phyloP scores from a whole-genome alignment of 2,113 vertebrate species.

The Oostethus manadensis region DNA sequence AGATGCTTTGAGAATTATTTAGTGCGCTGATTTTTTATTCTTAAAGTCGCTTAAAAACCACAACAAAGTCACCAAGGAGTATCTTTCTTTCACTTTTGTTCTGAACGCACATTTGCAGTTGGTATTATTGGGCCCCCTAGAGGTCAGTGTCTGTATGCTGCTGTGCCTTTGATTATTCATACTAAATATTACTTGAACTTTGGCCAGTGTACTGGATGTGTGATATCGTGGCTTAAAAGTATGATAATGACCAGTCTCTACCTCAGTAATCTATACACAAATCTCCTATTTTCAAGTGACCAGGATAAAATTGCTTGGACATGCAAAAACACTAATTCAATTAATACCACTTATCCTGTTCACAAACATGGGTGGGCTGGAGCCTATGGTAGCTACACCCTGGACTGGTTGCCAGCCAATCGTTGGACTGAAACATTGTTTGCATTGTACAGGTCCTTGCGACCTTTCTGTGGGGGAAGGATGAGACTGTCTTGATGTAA shows the following conservation, averaged over 20 bases:
- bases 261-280: constrained; percentile 41
- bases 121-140: background rate
- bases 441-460: constrained; percentile 23
- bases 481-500: constrained; percentile 23
- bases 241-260: constrained; percentile 45
- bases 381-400: no score
- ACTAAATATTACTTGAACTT: constrained; percentile 3
- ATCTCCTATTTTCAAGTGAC: background rate
- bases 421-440: background rate
- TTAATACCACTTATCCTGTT: background rate
- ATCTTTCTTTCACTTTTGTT: background rate
- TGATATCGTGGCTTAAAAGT: constrained; percentile 7
- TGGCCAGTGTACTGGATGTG: background rate
- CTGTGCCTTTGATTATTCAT: constrained; percentile 6
- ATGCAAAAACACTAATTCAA: background rate
- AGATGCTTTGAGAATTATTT: no score
- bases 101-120: background rate
- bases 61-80: no score
- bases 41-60: no score
- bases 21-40: no score
- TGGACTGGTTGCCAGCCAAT: no score
- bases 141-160: constrained; percentile 1
- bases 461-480: constrained; percentile 13
- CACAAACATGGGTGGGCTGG: no score
- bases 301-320: background rate